phyloP scores from a whole-genome alignment of 1,140 invertebrate species.

The Berghia stephanieae region DNA sequence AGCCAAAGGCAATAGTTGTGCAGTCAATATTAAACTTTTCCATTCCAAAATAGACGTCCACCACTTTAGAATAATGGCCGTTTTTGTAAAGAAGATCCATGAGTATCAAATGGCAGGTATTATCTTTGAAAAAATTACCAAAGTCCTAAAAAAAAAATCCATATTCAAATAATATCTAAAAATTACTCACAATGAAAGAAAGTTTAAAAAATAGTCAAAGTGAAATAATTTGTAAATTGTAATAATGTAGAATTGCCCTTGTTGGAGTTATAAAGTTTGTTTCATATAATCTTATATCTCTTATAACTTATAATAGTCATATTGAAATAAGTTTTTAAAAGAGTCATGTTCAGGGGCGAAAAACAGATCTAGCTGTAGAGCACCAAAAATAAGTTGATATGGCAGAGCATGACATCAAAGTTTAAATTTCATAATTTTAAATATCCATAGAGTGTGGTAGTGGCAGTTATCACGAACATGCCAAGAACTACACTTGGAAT shows the following conservation, averaged over 20 bases:
- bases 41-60: constrained; percentile 13
- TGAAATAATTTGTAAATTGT: neutral
- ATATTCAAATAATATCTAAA: neutral
- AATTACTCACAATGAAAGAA: neutral
- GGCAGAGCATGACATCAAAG: too few species aligned
- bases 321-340: neutral
- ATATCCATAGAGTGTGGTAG: too few species aligned
- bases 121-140: neutral
- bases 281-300: too few species aligned
- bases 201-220: neutral
- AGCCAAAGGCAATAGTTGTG: constrained; percentile 1
- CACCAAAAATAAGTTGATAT: too few species aligned
- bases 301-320: too few species aligned
- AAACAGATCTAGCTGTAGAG: too few species aligned
- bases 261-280: too few species aligned
- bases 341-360: too few species aligned
- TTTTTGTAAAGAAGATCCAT: constrained; percentile 19
- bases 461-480: too few species aligned
- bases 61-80: neutral
- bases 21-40: constrained; percentile 26
- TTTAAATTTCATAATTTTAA: too few species aligned
- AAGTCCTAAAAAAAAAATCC: constrained; percentile 8
- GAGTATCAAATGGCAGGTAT: constrained; percentile 21
- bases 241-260: too few species aligned
- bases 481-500: too few species aligned